Evolutionary conservation across 2,888 invertebrate genomes (phyloP), one percentile per base, ranked within the genome.

Genomic region (Cryptosula pallasiana): DNA sequence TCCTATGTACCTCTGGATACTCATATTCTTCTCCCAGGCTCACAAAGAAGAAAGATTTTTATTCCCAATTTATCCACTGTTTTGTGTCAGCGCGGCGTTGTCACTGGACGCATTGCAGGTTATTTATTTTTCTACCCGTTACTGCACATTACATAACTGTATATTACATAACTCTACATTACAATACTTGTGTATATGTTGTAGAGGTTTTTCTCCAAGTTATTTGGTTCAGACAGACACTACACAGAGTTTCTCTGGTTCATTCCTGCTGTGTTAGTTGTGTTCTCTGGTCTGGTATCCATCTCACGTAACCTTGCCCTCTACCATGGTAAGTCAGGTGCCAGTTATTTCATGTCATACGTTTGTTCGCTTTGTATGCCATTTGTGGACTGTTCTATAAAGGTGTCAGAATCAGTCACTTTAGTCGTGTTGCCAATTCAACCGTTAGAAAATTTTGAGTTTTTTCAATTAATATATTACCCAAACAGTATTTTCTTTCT

Each of bases 31-130:
- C 84, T 79, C 90, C 0, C 94, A 95, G 82, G 91, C 96, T 0
- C 99, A 99, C 83, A 99, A 98, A 88, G 90, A 90, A 82, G 90
- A 91, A 84, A 88, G 93, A 75, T 96, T 96, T 87, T 86, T 99
- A 69, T 99, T 93, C 84, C 98, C 99, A 0, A 89, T 95, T 13
- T 99, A 97, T 87, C 95, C 95, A 16, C 87, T 96, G 86, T 79
- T 89, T 69, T 83, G 86, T 54, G 73, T 88, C 45, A 79, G 82
- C 71, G 87, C 85, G 9, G 87, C 87, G 16, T 72, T 87, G 0
- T 76, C 83, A 29, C 89, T 97, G 72, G 91, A 87, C 73, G 78
- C 81, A 29, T 71, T 84, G 25, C 81, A 94, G 76, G 86, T 95
- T 27, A 29, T 25, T 45, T 45, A 20, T 20, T 45, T 13, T n/a